Evolutionary conservation across 92 coral and sea anemone genomes (phyloP).

Genomic region (Epizoanthus scotinus): DNA sequence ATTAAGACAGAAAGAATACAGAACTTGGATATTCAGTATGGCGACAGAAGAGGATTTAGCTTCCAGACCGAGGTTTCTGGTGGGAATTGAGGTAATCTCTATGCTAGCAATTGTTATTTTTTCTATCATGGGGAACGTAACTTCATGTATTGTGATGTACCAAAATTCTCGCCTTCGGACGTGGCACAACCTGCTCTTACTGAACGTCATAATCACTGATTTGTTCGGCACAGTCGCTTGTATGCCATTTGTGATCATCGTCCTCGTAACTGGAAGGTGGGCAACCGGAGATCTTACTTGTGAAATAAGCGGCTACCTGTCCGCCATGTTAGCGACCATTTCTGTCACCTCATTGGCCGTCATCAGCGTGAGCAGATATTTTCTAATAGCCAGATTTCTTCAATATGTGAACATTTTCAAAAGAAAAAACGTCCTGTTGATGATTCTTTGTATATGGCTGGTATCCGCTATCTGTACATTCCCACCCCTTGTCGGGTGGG

Average conservation of each 20-base stretch:
- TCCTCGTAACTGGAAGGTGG: constrained; percentile 61
- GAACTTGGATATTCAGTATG: background rate
- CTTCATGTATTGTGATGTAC: constrained; percentile 65
- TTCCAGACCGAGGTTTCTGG: constrained; percentile 54
- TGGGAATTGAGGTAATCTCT: constrained; percentile 46
- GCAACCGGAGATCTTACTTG: constrained; percentile 45
- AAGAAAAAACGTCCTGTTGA: constrained; percentile 52
- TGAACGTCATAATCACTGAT: constrained; percentile 69
- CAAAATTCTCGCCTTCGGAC: constrained; percentile 70
- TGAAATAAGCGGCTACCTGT: constrained; percentile 52
- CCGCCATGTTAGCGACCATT: constrained; percentile 55
- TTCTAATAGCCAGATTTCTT: constrained; percentile 53
- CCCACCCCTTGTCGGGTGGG: constrained; percentile 81
- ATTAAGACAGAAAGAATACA: background rate
- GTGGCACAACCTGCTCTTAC: constrained; percentile 73
- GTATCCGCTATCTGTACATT: constrained; percentile 43
- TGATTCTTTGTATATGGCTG: constrained; percentile 59
- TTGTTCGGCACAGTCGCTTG: constrained; percentile 50
- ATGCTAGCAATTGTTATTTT: constrained; percentile 44
- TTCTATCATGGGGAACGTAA: constrained; percentile 53
- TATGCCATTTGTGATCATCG: constrained; percentile 51
- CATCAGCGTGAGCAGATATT: constrained; percentile 71
- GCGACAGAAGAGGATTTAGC: constrained; percentile 47
- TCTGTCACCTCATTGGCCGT: constrained; percentile 58
- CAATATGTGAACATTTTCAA: constrained; percentile 64